Evolutionary conservation across 2,113 vertebrate genomes (phyloP), one percentile per base, ranked within the genome.

Genomic region (Acinonyx jubatus): DNA sequence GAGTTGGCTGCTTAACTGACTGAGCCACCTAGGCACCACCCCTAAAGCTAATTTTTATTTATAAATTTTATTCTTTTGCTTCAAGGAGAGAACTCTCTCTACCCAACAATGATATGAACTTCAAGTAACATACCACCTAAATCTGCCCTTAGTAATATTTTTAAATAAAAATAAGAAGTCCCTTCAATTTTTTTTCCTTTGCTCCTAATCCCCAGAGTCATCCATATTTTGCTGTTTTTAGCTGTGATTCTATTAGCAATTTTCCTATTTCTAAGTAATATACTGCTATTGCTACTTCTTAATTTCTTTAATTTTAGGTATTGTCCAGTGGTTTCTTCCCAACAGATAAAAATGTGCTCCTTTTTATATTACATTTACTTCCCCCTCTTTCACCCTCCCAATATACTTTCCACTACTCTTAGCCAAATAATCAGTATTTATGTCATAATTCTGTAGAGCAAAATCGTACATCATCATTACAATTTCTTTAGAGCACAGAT

Each of bases 1-100:
- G 52, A 55, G 52, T 18, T 55, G 52, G 52, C 15, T 18, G 52
- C 52, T 55, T 4, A 55, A 55, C 4, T 18, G 52, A 55, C 52
- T 55, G 52, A 55, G 15, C 52, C 52, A 55, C 52, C 52, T 5
- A 55, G 52, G 15, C 15, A 5, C 33, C 86, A 16, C 33, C 86
- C 76, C 96, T 63, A 50, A 33, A 89, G 89, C 12, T 82, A 85
- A 76, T 71, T 92, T 87, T 91, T 84, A 91, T 68, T 81, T 86
- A 48, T 69, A 81, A 68, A 48, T 55, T 74, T 29, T 36, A 48
- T 61, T 45, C 12, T 63, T 63, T 94, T 89, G 48, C 79, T 95
- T 96, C 61, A 81, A 84, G 14, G 36, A 4, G 25, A 71, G 38
- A 41, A 74, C 71, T 41, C 36, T 12, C 71, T 38, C 36, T 13